These are phyloP conservation scores for Melanocharis versteri DNA, from an alignment of 2,113 vertebrate species.

Conservation along the genomic window DNA sequence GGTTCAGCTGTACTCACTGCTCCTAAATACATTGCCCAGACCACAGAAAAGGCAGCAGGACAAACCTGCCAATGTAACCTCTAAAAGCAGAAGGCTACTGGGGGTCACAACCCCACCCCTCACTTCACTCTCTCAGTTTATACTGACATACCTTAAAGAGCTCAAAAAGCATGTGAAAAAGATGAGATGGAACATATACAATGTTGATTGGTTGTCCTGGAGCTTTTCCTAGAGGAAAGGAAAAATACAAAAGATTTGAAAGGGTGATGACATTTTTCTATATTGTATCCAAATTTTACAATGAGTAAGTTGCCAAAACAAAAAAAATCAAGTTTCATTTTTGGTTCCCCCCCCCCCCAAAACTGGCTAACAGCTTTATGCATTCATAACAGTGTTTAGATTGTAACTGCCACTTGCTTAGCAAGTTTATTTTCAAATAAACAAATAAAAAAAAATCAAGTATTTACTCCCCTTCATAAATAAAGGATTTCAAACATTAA, in stretches of 20 bases:
- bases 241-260: background rate
- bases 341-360: accelerated
- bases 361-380: background rate
- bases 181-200: slow-evolving; percentile 95
- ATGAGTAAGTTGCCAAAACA: background rate
- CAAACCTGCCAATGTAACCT: background rate
- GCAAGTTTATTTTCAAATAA: background rate
- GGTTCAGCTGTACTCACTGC: background rate
- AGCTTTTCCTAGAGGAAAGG: slow-evolving; percentile 76
- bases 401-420: background rate
- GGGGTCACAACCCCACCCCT: background rate
- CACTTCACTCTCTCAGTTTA: background rate
- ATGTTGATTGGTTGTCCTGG: slow-evolving; percentile 83
- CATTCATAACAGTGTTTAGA: background rate
- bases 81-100: background rate
- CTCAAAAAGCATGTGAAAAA: slow-evolving; percentile 98
- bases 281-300: background rate
- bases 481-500: background rate
- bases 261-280: background rate
- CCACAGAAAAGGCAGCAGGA: background rate
- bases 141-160: slow-evolving; percentile 89
- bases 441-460: background rate
- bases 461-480: background rate
- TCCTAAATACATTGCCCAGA: background rate
- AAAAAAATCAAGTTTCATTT: background rate